Evolutionary conservation across 2,888 invertebrate species (phyloP).

Genomic region (Andricus quercusramuli): DNA sequence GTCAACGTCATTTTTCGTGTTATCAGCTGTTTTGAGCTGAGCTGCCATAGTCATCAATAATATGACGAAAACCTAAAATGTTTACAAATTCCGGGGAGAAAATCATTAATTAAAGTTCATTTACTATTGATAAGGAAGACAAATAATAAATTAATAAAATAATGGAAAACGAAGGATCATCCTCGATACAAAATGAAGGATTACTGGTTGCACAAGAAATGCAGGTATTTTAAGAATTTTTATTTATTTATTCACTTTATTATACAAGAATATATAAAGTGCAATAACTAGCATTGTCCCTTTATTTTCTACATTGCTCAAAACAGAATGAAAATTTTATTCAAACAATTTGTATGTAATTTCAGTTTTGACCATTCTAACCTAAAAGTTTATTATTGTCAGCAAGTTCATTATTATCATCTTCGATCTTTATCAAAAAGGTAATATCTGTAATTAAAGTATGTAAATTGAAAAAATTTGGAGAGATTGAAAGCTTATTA

Average conservation of each 20-base stretch:
- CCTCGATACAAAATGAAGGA: conserved; percentile 10
- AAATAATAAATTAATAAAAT: neutral
- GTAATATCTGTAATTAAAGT: neutral
- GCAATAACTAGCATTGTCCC: neutral
- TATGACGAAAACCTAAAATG: neutral
- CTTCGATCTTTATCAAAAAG: neutral
- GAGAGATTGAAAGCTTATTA: neutral
- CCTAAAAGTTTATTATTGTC: neutral
- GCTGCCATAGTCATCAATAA: neutral
- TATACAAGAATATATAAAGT: neutral
- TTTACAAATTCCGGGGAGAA: neutral
- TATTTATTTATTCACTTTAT: neutral
- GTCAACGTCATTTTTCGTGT: neutral
- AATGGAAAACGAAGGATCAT: conserved; percentile 12
- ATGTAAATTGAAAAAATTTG: neutral
- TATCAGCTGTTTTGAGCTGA: neutral
- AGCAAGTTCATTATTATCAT: neutral
- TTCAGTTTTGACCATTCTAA: no score
- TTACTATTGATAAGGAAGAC: neutral
- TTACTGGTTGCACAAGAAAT: conserved; percentile 22
- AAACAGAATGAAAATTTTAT: neutral
- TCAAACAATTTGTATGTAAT: neutral
- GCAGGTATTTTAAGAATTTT: neutral
- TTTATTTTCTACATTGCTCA: neutral
- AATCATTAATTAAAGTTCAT: neutral